Evolutionary conservation across 2,888 invertebrate genomes (phyloP).

Genomic region (Callyntrura sp.): DNA sequence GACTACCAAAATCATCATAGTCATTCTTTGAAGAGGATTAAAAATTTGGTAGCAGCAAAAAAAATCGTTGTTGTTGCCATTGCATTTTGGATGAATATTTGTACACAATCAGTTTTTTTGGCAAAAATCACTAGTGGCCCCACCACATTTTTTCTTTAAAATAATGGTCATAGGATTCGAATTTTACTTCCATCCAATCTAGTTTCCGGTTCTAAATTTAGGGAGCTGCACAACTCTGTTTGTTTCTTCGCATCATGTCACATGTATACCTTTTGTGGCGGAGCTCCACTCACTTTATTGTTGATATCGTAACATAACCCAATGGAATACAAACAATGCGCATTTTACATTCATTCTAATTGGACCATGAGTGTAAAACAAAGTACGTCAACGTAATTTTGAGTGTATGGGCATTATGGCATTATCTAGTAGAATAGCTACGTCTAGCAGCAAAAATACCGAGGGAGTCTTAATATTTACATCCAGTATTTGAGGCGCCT

Average conservation of each 20-base stretch:
- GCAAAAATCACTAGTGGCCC: constrained; percentile 43
- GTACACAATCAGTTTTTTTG: constrained; percentile 25
- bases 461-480: background rate
- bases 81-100: background rate
- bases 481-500: background rate
- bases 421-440: no score
- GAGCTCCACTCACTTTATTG: no score
- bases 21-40: background rate
- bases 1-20: constrained; percentile 59
- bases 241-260: constrained; percentile 1
- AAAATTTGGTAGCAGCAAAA: background rate
- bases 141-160: constrained; percentile 2
- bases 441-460: no score
- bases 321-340: no score
- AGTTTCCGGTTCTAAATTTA: constrained; percentile 63
- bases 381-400: background rate
- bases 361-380: background rate
- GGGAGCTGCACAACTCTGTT: background rate
- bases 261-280: no score
- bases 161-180: no score
- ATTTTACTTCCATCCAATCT: constrained; percentile 45
- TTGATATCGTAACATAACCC: no score
- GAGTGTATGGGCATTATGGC: no score
- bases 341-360: background rate
- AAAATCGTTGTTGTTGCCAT: background rate